Percentiles rank a stretch among this genome's conserved stretches.
Conservation (phyloP, 2,888 invertebrate genomes). For the Drosophila hawaiiensis region DNA sequence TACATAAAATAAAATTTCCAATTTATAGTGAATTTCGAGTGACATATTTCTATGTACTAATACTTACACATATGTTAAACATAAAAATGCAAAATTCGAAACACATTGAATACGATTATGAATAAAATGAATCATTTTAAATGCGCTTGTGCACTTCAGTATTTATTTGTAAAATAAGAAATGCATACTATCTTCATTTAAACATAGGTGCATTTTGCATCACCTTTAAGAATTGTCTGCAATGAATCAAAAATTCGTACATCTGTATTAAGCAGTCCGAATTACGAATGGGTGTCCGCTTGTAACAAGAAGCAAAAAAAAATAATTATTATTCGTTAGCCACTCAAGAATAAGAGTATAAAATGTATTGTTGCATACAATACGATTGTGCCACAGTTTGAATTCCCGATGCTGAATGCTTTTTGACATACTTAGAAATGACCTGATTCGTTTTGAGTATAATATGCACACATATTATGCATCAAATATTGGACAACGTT, state of each 20-base stretch:
- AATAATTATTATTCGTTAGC: neutral
- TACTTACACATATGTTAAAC: neutral
- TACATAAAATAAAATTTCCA: neutral
- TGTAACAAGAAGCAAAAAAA: neutral
- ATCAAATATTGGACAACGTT: neutral
- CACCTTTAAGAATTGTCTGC: neutral
- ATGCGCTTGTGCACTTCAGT: conserved; percentile 4
- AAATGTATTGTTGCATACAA: neutral
- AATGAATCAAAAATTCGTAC: neutral
- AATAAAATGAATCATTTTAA: conserved; percentile 28
- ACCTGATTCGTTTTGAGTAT: neutral
- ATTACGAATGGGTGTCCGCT: neutral
- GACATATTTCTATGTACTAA: neutral
- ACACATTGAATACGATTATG: conserved; percentile 10
- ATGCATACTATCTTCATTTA: neutral
- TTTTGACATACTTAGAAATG: neutral
- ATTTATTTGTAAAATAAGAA: neutral
- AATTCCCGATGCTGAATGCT: neutral
- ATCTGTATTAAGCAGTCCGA: neutral
- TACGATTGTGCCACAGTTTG: neutral
- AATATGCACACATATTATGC: neutral
- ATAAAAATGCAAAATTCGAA: neutral
- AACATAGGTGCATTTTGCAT: neutral
- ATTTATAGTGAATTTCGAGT: neutral
- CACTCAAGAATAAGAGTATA: neutral